phyloP scores from a whole-genome alignment of 1,140 invertebrate species.

The Magallana angulata region DNA sequence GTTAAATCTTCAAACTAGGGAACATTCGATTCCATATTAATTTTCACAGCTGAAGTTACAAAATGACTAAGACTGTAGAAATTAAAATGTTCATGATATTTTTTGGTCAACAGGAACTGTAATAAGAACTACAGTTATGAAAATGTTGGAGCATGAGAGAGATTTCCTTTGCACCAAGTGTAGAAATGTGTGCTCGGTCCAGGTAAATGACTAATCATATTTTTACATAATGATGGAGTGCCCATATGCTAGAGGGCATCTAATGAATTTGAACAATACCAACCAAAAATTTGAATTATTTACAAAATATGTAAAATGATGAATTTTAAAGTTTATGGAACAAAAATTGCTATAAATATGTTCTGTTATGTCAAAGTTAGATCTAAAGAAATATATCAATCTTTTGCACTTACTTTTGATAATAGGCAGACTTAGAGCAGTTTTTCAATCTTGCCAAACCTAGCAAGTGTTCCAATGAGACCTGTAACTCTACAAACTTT shows the following conservation, averaged over 20 bases:
- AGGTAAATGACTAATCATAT: constrained; percentile 79
- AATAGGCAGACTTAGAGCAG: constrained; percentile 84
- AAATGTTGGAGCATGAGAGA: constrained; percentile 88
- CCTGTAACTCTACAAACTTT: constrained; percentile 81
- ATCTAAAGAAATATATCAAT: no score
- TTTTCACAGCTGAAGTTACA: no score
- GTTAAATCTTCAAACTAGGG: neutral
- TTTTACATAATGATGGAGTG: no score
- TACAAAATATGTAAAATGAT: no score
- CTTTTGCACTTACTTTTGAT: neutral
- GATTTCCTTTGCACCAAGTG: constrained; percentile 90
- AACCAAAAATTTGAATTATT: no score
- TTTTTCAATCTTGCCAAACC: constrained; percentile 84
- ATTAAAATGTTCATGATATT: neutral
- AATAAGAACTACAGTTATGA: constrained; percentile 87
- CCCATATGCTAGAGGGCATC: no score
- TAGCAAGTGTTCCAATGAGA: constrained; percentile 83
- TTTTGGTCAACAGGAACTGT: constrained; percentile 84
- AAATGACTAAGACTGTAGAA: neutral
- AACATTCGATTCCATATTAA: neutral
- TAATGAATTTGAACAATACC: no score
- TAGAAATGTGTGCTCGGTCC: constrained; percentile 84
- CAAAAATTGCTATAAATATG: no score
- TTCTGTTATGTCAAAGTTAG: no score
- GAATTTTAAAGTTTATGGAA: no score